Evolutionary conservation across 53 echinoderm and acorn worm species (phyloP).

Genomic region (Holothuria scabra): DNA sequence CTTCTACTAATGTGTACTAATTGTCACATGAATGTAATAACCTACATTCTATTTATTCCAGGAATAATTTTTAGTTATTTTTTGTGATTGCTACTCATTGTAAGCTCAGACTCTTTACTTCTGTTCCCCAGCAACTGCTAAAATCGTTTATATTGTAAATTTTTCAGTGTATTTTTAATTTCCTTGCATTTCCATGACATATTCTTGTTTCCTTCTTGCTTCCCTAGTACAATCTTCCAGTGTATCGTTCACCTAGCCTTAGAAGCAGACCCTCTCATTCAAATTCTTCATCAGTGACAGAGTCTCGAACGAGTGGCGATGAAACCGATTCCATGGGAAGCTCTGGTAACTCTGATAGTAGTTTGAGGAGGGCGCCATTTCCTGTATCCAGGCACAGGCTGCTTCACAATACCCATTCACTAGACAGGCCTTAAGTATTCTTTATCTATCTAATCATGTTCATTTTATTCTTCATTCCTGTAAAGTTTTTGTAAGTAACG

Average conservation of each 20-base stretch:
- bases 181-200: too few relatives aligned
- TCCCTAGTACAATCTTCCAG: conserved; percentile 41
- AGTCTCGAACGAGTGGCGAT: conserved; percentile 44
- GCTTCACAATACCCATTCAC: conserved; percentile 45
- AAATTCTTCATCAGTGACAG: conserved; percentile 34
- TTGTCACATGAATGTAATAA: too few relatives aligned
- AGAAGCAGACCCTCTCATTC: conserved; percentile 47
- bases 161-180: too few relatives aligned
- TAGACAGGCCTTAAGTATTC: conserved; percentile 33
- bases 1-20: too few relatives aligned
- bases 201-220: too few relatives aligned
- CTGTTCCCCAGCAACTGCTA: too few relatives aligned
- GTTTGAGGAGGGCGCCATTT: conserved; percentile 26
- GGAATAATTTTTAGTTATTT: neutral
- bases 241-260: conserved; percentile 50
- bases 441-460: neutral
- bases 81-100: neutral
- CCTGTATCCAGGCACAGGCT: conserved; percentile 16
- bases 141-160: too few relatives aligned
- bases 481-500: too few relatives aligned
- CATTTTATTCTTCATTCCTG: neutral
- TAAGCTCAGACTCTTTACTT: neutral
- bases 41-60: too few relatives aligned
- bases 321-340: conserved; percentile 50
- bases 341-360: conserved; percentile 35